A percentile compares a stretch with the other conserved stretches of the same genome.
These are phyloP conservation scores for Apocheima hispidaria DNA, from an alignment of 2,888 invertebrate species.

Conservation along the genomic window DNA sequence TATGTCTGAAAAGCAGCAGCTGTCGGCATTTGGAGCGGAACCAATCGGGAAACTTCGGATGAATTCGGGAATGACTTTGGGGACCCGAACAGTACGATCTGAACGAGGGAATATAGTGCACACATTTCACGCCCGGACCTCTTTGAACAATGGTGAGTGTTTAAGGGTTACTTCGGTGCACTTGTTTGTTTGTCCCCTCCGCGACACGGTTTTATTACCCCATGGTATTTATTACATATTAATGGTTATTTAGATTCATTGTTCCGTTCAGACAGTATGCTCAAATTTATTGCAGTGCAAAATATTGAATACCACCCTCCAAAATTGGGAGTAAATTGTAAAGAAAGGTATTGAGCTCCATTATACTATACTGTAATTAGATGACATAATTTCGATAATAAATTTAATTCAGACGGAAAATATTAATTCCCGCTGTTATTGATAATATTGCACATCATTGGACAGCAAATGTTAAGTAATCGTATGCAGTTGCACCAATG, in stretches of 20 bases:
- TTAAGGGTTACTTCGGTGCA: conserved; percentile 77
- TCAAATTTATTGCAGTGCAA: conserved; percentile 81
- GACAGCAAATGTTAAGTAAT: no score
- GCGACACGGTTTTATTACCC: conserved; percentile 80
- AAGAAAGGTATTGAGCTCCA: conserved; percentile 65
- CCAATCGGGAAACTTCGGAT: conserved; percentile 73
- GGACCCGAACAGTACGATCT: conserved; percentile 35
- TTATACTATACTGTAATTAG: conserved; percentile 66
- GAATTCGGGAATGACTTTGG: conserved; percentile 68
- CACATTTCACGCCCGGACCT: conserved; percentile 67
- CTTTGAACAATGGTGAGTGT: conserved; percentile 67
- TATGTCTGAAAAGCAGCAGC: conserved; percentile 83
- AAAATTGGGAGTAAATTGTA: conserved; percentile 56
- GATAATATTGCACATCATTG: no score
- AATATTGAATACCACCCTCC: conserved; percentile 73
- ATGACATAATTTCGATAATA: conserved; percentile 60
- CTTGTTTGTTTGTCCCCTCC: conserved; percentile 84
- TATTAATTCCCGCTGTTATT: not conserved
- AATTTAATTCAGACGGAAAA: conserved; percentile 32
- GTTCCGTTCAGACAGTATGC: conserved; percentile 83
- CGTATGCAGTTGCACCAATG: no score
- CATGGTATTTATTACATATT: conserved; percentile 86
- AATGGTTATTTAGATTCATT: conserved; percentile 86
- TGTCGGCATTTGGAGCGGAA: conserved; percentile 83
- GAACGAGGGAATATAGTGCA: conserved; percentile 13